Percentiles rank a stretch among this genome's conserved stretches.
phyloP scores from a whole-genome alignment of 2,888 invertebrate genomes.

The Erannis defoliaria region DNA sequence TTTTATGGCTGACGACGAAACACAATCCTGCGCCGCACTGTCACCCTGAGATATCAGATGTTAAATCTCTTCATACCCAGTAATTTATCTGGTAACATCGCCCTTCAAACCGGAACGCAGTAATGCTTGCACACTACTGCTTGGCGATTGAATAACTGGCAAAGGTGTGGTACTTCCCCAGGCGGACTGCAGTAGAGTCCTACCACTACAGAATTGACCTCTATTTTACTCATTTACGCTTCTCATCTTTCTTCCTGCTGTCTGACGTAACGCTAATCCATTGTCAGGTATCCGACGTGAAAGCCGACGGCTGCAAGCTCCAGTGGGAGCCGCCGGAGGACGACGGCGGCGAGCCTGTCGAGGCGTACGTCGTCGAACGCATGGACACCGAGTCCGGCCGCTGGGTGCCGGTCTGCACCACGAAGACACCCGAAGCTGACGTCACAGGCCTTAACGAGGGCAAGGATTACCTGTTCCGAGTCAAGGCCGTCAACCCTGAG shows the following conservation, averaged over 20 bases:
- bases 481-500: conserved; percentile 98
- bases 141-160: too few species aligned
- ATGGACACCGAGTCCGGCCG: conserved; percentile 97
- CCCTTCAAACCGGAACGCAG: too few species aligned
- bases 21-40: too few species aligned
- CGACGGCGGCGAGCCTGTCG: conserved; percentile 97
- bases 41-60: too few species aligned
- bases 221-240: background rate
- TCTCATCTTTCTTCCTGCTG: background rate
- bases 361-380: conserved; percentile 97
- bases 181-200: too few species aligned
- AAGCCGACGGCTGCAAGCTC: conserved; percentile 96
- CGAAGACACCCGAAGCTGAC: conserved; percentile 91
- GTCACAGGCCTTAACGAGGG: conserved; percentile 97
- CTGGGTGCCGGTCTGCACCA: conserved; percentile 96
- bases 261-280: background rate
- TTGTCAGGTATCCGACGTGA: conserved; percentile 91
- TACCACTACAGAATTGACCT: too few species aligned
- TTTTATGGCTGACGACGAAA: too few species aligned
- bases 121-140: too few species aligned
- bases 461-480: conserved; percentile 98
- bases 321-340: conserved; percentile 99
- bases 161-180: too few species aligned
- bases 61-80: too few species aligned
- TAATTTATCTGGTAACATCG: too few species aligned